Evolutionary conservation across 53 echinoderm and acorn worm genomes (phyloP).

Genomic region (Pentamera pediparva): DNA sequence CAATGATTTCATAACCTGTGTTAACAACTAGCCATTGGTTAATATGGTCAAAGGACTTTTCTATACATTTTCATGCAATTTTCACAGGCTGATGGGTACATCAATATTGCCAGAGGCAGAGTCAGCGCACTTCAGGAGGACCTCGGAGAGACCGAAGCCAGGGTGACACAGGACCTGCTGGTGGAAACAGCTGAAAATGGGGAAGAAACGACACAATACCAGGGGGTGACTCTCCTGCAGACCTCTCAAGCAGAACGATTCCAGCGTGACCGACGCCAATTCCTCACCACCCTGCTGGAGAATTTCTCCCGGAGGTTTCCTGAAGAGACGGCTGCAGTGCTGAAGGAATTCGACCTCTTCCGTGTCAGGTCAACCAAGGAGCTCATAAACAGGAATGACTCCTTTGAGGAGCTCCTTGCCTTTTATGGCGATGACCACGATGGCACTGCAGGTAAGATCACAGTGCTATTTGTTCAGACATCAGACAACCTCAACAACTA

Average conservation of each 20-base stretch:
- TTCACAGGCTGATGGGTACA: not conserved
- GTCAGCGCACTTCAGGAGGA: not conserved
- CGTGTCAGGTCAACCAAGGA: not conserved
- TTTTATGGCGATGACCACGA: not conserved
- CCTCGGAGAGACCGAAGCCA: not conserved
- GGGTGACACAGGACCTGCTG: not conserved
- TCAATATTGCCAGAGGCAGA: not conserved
- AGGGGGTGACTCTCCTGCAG: not conserved
- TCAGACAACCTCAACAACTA: too few relatives aligned
- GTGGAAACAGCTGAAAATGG: not conserved
- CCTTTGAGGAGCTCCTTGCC: not conserved
- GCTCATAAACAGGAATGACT: not conserved
- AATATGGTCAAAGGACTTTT: not conserved
- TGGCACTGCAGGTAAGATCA: not conserved
- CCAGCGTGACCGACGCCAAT: not conserved
- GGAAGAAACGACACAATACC: not conserved
- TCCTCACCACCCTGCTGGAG: not conserved
- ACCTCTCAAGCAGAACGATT: too few relatives aligned
- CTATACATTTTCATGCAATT: not conserved
- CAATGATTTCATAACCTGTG: too few relatives aligned
- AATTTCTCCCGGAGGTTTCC: not conserved
- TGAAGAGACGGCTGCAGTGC: not conserved
- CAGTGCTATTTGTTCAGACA: too few relatives aligned
- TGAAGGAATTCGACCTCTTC: not conserved
- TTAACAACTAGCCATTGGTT: too few relatives aligned